phyloP scores from a whole-genome alignment of 2,113 vertebrate species.

The Neolamprologus sp. region DNA sequence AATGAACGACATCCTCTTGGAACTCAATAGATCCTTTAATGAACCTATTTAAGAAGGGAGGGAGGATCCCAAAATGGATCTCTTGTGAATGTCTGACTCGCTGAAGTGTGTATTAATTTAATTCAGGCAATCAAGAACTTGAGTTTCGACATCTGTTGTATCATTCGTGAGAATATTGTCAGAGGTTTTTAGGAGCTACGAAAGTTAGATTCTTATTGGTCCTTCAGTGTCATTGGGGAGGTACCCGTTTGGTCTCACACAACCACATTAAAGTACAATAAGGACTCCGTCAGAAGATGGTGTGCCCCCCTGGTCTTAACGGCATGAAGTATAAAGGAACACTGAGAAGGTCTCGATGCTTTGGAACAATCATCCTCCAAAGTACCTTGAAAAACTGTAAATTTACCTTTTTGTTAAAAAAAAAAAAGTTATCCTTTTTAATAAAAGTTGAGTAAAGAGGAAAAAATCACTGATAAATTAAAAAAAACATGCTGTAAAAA shows the following conservation, averaged over 20 bases:
- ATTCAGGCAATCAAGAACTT: neutral
- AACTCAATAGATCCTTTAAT: neutral
- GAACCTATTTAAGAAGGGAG: neutral
- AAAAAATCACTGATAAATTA: neutral
- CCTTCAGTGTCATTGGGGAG: neutral
- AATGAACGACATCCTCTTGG: neutral
- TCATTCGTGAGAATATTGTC: neutral
- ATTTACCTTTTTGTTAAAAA: neutral
- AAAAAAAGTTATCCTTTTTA: rapidly evolving
- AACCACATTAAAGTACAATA: neutral
- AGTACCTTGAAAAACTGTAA: neutral
- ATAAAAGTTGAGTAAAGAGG: neutral
- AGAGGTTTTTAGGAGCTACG: rapidly evolving
- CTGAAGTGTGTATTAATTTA: neutral
- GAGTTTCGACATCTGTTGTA: rapidly evolving
- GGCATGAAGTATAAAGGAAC: neutral
- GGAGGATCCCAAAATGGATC: rapidly evolving
- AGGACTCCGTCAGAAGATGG: neutral
- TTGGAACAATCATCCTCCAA: neutral
- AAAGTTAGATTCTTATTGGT: neutral
- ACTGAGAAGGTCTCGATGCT: neutral
- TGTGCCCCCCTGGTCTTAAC: neutral
- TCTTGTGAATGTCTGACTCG: neutral
- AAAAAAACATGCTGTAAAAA: neutral
- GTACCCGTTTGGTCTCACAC: neutral